These are phyloP conservation scores for Malthinus flaveolus DNA, from an alignment of 2,888 invertebrate species.

Conservation along the genomic window DNA sequence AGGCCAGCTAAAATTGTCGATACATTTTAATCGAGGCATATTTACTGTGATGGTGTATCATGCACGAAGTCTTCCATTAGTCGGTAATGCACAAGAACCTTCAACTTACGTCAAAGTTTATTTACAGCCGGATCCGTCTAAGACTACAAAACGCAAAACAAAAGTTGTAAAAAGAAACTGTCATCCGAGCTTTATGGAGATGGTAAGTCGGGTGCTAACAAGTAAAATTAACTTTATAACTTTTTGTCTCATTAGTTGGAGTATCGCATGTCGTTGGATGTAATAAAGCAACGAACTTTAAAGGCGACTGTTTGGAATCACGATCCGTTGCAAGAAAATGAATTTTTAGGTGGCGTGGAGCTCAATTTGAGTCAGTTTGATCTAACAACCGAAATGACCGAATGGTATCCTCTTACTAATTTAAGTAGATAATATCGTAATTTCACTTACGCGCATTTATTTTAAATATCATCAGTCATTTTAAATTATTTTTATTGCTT, in stretches of 20 bases:
- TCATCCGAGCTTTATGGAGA: constrained; percentile 98
- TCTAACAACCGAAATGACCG: constrained; percentile 75
- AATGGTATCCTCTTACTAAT: constrained; percentile 78
- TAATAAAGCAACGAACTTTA: constrained; percentile 73
- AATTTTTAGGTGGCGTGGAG: constrained; percentile 90
- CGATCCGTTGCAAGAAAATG: constrained; percentile 91
- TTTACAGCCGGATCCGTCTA: constrained; percentile 87
- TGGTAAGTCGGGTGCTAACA: constrained; percentile 61
- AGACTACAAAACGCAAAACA: constrained; percentile 94
- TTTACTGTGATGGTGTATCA: constrained; percentile 87
- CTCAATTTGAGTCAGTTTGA: constrained; percentile 75
- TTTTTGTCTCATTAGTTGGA: constrained; percentile 70
- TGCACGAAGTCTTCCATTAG: constrained; percentile 82
- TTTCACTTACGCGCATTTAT: not conserved
- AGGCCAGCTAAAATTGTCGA: constrained; percentile 78
- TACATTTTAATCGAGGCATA: constrained; percentile 74
- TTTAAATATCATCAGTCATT: not conserved
- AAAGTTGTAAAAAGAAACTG: constrained; percentile 89
- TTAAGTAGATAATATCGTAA: constrained; percentile 44
- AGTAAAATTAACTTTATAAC: not conserved
- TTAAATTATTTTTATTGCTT: no score
- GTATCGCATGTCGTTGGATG: constrained; percentile 82
- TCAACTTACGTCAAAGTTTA: constrained; percentile 92
- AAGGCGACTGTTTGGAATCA: constrained; percentile 96
- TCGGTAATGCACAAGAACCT: constrained; percentile 80